Base-by-base conservation (phyloP, 2,888 invertebrate genomes). In the Tetrapedia diversipes region DNA sequence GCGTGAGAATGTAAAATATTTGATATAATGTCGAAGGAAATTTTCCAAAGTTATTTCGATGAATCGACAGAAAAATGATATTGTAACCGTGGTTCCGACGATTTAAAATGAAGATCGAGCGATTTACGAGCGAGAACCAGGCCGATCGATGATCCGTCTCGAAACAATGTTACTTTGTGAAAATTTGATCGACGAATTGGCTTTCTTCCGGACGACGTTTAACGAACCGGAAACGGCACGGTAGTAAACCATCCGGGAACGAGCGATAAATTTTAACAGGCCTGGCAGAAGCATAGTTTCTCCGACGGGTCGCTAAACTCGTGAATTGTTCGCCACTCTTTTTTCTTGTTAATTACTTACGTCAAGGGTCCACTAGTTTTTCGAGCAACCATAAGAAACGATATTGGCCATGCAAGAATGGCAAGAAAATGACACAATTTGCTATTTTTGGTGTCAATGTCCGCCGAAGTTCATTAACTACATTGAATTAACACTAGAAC, bases 221-320 rank as follows among this genome's bases (percentile, higher is more conserved):
- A 86, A 84, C 80, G 81, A 72, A 60, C 74, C 77, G 79, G 81
- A 84, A 85, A 84, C 63, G 27, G 32, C 57, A 37, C 29, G 45
- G 56, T 61, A 47, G 61, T 61, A 60, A 63, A 49, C 54, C 57
- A 64, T 70, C 66, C 56, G 19, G 60, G 56, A 75, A 72, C 24
- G 49, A 73, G 43, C 68, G 32, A 76, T 72, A 65, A 71, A 76
- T 67, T 67, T 69, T 29, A 67, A 56, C 14, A 27, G 27, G 53
- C 14, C 56, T 41, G n/a, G 4, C 27, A 14, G 54, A 51, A 73
- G 51, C 49, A 59, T 75, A 63, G 80, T 82, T 82, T 82, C 65
- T 29, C 68, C 45, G 24, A 70, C 29, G 70, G 70, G 32, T 68
- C 73, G 68, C 54, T 77, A 59, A 81, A 65, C 66, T 29, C n/a